These are phyloP conservation scores for Cylas formicarius DNA, from an alignment of 1,140 invertebrate genomes.

Conservation along the genomic window DNA sequence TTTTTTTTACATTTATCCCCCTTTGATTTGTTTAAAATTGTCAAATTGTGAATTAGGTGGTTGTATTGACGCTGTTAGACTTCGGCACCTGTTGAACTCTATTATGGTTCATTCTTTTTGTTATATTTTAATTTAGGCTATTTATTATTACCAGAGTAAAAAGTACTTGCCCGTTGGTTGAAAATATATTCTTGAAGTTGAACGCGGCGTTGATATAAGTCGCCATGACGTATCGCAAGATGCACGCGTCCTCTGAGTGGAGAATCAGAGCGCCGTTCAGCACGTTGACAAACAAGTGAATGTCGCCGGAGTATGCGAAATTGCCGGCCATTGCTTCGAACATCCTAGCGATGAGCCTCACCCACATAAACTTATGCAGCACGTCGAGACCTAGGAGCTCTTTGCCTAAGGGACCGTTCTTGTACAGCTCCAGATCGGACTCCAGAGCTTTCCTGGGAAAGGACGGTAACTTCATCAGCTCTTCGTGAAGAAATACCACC, in stretches of 20 bases:
- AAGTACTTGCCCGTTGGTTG: conserved; percentile 79
- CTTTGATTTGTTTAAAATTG: too few species aligned
- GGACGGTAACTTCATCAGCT: conserved; percentile 95
- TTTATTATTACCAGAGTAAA: too few species aligned
- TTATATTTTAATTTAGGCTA: neutral
- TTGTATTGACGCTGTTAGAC: too few species aligned
- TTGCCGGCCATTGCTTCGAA: conserved; percentile 98
- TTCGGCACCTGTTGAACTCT: too few species aligned
- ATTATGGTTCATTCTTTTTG: too few species aligned
- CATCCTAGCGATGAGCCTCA: conserved; percentile 91
- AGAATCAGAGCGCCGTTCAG: conserved; percentile 94
- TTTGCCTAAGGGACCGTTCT: conserved; percentile 83
- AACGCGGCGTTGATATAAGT: conserved; percentile 96
- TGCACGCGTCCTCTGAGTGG: conserved; percentile 93
- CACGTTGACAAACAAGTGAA: conserved; percentile 96
- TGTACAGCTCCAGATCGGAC: conserved; percentile 90
- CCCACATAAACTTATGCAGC: conserved; percentile 98
- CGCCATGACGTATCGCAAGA: conserved; percentile 91
- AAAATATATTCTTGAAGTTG: conserved; percentile 99
- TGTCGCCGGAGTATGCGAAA: conserved; percentile 95
- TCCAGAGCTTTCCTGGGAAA: conserved; percentile 98
- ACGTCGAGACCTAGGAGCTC: conserved; percentile 91
- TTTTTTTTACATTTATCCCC: too few species aligned
- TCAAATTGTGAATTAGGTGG: too few species aligned
- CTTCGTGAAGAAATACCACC: conserved; percentile 98